Evolutionary conservation across 2,888 invertebrate genomes (phyloP).

Genomic region (Drosophila algonquin): DNA sequence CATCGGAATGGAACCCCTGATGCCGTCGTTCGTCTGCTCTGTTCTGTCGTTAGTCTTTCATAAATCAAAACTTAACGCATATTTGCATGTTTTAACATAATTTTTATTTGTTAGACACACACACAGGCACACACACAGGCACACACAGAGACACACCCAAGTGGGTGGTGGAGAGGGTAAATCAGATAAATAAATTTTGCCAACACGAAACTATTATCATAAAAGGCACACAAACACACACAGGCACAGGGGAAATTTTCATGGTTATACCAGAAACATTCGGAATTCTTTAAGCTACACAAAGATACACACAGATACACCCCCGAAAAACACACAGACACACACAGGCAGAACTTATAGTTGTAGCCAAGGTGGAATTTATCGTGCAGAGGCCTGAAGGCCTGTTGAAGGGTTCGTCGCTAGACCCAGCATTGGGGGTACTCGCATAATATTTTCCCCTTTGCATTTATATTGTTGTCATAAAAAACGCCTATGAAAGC

Average conservation of each 20-base stretch:
- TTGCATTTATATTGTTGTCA: conserved; percentile 81
- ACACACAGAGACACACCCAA: conserved; percentile 1
- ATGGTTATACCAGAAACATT: conserved; percentile 74
- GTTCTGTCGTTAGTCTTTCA: conserved; percentile 59
- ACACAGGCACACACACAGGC: conserved; percentile 41
- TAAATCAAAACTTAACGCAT: conserved; percentile 81
- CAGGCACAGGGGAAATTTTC: conserved; percentile 46
- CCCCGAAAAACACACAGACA: not conserved
- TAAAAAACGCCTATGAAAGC: conserved; percentile 82
- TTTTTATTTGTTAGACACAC: conserved; percentile 75
- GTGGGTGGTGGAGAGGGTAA: conserved; percentile 40
- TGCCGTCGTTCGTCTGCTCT: not conserved
- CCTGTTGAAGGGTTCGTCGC: conserved; percentile 74
- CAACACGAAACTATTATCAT: conserved; percentile 82
- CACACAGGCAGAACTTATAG: conserved; percentile 14
- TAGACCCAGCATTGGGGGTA: conserved; percentile 1
- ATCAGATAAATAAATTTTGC: conserved; percentile 79
- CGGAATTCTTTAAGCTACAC: conserved; percentile 55
- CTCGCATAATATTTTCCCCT: conserved; percentile 52
- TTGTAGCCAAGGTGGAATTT: conserved; percentile 72
- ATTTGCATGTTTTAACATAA: conserved; percentile 82
- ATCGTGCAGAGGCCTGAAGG: conserved; percentile 68
- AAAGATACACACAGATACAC: conserved; percentile 9
- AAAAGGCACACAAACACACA: conserved; percentile 58
- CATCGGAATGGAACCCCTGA: no score